These are phyloP conservation scores for Festucalex cinctus DNA, from an alignment of 2,113 vertebrate species.

Conservation along the genomic window DNA sequence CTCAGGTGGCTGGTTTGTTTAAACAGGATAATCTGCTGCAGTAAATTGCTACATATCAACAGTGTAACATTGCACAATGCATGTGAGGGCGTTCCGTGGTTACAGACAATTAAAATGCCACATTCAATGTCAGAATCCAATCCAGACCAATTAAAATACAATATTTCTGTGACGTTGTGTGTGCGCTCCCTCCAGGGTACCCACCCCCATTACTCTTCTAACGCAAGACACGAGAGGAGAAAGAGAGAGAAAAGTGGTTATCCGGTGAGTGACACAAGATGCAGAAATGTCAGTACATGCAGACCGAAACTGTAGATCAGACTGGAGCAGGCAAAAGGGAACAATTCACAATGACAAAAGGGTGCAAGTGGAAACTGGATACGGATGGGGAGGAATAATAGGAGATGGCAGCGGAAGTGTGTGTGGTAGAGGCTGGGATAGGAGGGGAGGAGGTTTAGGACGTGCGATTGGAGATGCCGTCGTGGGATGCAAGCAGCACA, in stretches of 20 bases:
- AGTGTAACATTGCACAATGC: not conserved
- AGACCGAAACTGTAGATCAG: slow-evolving; percentile 44
- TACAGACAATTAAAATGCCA: not conserved
- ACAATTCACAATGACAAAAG: slow-evolving; percentile 46
- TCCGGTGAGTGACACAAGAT: slow-evolving; percentile 40
- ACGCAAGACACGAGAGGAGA: slow-evolving; percentile 21
- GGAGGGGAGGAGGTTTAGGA: not conserved
- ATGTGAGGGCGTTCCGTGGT: not conserved
- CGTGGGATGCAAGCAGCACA: slow-evolving; percentile 38
- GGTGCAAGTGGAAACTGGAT: slow-evolving; percentile 57
- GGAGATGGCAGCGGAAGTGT: slow-evolving; percentile 39
- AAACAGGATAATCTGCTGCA: slow-evolving; percentile 8
- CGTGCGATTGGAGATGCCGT: slow-evolving; percentile 1
- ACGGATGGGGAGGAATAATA: slow-evolving; percentile 44
- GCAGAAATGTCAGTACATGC: slow-evolving; percentile 30
- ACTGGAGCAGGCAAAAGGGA: slow-evolving; percentile 37
- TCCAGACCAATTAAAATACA: slow-evolving; percentile 59
- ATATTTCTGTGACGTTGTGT: slow-evolving; percentile 28
- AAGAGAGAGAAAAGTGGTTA: slow-evolving; percentile 11
- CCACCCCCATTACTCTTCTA: slow-evolving; percentile 12
- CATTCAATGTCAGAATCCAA: slow-evolving; percentile 17
- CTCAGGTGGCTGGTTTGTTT: slow-evolving; percentile 26
- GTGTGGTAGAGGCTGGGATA: not conserved
- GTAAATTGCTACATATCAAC: not conserved
- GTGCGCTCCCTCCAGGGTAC: slow-evolving; percentile 18